Evolutionary conservation across 2,888 invertebrate genomes (phyloP), one percentile per base, ranked within the genome.

Genomic region (Metalampra italica): DNA sequence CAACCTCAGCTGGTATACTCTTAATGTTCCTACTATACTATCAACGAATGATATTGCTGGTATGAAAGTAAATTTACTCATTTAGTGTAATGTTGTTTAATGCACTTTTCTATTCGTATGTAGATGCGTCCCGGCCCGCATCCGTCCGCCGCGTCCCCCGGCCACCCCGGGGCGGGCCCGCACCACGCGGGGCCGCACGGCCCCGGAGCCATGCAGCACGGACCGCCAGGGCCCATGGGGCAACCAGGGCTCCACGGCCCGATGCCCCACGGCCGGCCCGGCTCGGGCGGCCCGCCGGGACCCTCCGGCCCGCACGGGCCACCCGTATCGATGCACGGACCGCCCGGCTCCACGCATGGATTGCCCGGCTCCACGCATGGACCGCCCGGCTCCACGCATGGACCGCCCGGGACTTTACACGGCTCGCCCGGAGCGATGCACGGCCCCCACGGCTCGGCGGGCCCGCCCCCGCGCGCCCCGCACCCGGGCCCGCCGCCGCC

Each of bases 111-210:
- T 22, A 22, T 22, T 3, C 22, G 22, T 22, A 22, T 22, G 2
- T 5, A 22, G 22, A 22, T 22, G 22, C 22, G 22, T 22, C 22
- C 36, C 48, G 45, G 47, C 29, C 48, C 49, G n/a, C 36, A 41
- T 7, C 45, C 80, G 2, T 1, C n/a, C 11, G 36, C 36, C 7
- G 36, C 11, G 29, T 42, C 47, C 3, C 57, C 50, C 40, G 60
- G 54, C 5, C 36, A 8, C 2, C 36, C 36, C n/a, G 36, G 53
- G 52, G 3, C 22, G 3, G 5, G 11, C n/a, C 36, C 11, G 36
- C 36, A 36, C n/a, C 32, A 8, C 32, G 11, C 54, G 13, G 53
- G 44, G 2, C 55, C 29, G 0, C 52, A 48, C 8, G 54, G 54
- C 52, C 48, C 55, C 51, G 56, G 9, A 39, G 55, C 43, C 12